phyloP scores from a whole-genome alignment of 2,797 vertebrate species.

The Neoniphon sammara region DNA sequence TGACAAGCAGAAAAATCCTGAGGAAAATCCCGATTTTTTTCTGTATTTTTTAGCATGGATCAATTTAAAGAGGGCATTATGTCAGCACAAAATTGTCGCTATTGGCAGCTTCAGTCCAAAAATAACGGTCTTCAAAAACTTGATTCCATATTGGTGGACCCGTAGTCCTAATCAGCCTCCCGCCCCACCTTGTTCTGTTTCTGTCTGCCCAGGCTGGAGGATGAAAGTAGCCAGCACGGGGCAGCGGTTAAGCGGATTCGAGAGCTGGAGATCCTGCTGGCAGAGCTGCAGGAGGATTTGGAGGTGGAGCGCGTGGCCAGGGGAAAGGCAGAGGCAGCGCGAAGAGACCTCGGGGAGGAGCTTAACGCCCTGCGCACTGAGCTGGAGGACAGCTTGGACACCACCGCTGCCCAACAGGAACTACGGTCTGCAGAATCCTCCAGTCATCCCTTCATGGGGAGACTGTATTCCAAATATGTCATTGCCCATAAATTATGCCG shows the following conservation, averaged over 20 bases:
- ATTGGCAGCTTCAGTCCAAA: no score
- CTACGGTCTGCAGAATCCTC: conserved; percentile 82
- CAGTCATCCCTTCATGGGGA: no score
- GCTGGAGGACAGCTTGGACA: conserved; percentile 96
- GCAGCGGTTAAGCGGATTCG: conserved; percentile 91
- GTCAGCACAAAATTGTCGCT: no score
- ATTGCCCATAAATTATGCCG: no score
- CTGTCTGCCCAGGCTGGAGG: conserved; percentile 86
- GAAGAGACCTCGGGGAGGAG: conserved; percentile 93
- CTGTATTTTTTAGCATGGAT: no score
- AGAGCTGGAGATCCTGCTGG: conserved; percentile 91
- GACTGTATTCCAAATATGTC: no score
- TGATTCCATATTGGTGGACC: no score
- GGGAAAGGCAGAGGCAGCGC: conserved; percentile 92
- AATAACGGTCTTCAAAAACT: no score
- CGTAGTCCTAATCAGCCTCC: no score
- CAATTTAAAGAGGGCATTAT: no score
- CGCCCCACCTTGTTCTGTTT: background rate
- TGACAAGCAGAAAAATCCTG: no score
- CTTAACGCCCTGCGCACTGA: conserved; percentile 93
- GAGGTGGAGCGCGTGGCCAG: conserved; percentile 89
- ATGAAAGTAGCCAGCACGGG: conserved; percentile 90
- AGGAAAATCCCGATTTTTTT: no score
- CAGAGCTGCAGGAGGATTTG: conserved; percentile 94
- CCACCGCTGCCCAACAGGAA: conserved; percentile 94